Evolutionary conservation across 2,113 vertebrate genomes (phyloP), one percentile per base, ranked within the genome.

Genomic region (Oryzias celebensis): DNA sequence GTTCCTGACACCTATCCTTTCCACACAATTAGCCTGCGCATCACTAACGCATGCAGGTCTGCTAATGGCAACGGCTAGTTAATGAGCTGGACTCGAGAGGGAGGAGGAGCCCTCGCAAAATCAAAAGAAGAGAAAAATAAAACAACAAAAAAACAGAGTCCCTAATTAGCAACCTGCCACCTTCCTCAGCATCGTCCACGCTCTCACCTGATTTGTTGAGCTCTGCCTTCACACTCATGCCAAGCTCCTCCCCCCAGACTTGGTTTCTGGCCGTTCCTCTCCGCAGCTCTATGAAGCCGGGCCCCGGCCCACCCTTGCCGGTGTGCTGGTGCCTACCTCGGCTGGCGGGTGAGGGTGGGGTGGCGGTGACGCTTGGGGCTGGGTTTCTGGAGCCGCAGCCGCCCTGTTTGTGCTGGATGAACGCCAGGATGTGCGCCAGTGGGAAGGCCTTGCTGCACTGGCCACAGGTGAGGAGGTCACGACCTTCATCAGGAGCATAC

Each of bases 321-420:
- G 44, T 16, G 0, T 3, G 75, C 12, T 54, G 62, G 51, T 45
- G 80, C 53, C 79, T 65, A 0, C 68, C 56, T 15, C 69, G 82
- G 71, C 73, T 81, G 51, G 91, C 88, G 8, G 92, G 91, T 5
- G 92, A 92, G 3, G 82, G 91, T 22, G 92, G 91, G 1, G 89
- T 78, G 17, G 78, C 8, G 62, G 58, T 67, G 59, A 73, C 52
- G 14, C 73, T 46, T 0, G 45, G 31, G 14, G 43, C 65, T 4
- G 61, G 59, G 64, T 24, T 70, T 3, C 23, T 59, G 4, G 70
- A 52, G 56, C 66, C 62, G 46, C 92, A 93, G 68, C 80, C 87
- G 0, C 92, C 92, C 60, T 92, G 91, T 61, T 93, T 93, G 90
- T 93, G 92, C 68, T 92, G 90, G 75, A 93, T 93, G 80, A 93